A percentile compares a stretch with the other conserved stretches of the same genome.
Conservation (phyloP, 2,888 invertebrate genomes). For the Brassicogethes aeneus region DNA sequence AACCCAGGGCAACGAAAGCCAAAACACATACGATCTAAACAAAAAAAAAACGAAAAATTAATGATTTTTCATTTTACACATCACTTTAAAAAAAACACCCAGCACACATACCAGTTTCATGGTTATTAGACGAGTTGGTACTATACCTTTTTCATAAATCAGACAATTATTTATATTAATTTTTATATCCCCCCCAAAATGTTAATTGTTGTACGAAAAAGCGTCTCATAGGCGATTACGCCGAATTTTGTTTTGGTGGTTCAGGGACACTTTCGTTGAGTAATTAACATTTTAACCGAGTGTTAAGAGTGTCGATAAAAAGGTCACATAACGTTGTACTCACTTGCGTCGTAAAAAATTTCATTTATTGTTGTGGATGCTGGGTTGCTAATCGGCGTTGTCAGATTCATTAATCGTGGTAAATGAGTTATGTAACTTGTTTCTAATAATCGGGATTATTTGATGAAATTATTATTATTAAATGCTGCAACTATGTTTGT, state of each 20-base stretch:
- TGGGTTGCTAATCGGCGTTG: too few relatives aligned
- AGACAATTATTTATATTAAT: not conserved
- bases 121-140: not conserved
- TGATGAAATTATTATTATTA: too few relatives aligned
- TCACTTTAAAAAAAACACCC: not conserved
- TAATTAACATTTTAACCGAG: not conserved
- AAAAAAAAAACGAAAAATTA: not conserved
- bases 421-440: too few relatives aligned
- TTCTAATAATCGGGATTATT: too few relatives aligned
- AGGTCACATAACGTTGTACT: too few relatives aligned
- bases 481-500: too few relatives aligned
- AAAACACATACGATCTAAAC: slow-evolving; percentile 3
- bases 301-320: too few relatives aligned
- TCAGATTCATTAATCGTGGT: too few relatives aligned
- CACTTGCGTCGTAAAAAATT: too few relatives aligned
- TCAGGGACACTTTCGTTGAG: not conserved
- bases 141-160: not conserved
- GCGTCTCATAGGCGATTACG: not conserved
- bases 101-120: not conserved
- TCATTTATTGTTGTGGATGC: too few relatives aligned
- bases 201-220: not conserved
- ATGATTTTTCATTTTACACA: not conserved
- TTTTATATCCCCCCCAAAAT: not conserved
- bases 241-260: not conserved
- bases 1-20: not conserved